A percentile compares a stretch with the other conserved stretches of the same genome.
Evolutionary conservation across 2,113 vertebrate genomes (phyloP).

Genomic region (Glaucidium brasilianum): DNA sequence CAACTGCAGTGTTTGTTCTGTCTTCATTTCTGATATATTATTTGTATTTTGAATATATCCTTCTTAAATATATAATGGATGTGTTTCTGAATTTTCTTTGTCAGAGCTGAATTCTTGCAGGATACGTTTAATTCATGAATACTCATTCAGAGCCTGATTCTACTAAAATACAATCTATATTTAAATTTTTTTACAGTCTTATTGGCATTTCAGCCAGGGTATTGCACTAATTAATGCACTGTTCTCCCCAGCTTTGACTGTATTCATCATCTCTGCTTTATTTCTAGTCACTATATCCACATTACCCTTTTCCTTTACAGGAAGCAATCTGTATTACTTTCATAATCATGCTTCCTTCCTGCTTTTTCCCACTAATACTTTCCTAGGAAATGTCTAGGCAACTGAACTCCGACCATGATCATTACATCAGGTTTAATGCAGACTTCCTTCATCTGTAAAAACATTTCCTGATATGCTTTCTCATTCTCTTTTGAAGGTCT

Average conservation of each 20-base stretch:
- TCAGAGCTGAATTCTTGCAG: neutral
- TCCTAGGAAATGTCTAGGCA: conserved; percentile 26
- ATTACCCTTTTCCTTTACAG: neutral
- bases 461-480: conserved; percentile 46
- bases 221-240: neutral
- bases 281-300: neutral
- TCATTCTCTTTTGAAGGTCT: conserved; percentile 22
- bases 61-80: neutral
- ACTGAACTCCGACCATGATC: neutral
- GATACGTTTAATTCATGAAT: neutral
- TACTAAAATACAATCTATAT: neutral
- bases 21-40: neutral
- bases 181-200: neutral
- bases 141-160: neutral
- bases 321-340: conserved; percentile 5
- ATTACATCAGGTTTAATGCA: conserved; percentile 10
- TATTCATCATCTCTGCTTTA: neutral
- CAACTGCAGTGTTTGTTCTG: neutral
- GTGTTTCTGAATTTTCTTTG: neutral
- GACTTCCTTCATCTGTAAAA: conserved; percentile 55
- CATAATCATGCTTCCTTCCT: conserved; percentile 25
- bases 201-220: neutral
- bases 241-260: neutral
- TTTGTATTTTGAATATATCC: neutral
- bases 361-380: conserved; percentile 25